phyloP scores from a whole-genome alignment of 37 sponge, comb jelly and placozoan genomes.

The Ephydatia muelleri region DNA sequence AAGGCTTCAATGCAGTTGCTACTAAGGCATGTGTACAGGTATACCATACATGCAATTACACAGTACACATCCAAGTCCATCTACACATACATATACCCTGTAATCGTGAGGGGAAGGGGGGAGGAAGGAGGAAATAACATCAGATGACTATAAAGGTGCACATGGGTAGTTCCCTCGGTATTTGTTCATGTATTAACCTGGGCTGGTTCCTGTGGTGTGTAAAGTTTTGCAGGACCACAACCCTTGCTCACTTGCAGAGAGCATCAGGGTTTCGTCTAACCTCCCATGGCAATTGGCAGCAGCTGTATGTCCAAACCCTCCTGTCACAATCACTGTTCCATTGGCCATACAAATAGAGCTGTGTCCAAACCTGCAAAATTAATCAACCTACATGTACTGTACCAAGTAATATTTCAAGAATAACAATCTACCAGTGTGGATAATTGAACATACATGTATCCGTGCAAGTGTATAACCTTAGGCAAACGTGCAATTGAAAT shows the following conservation, averaged over 20 bases:
- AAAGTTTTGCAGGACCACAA: neutral
- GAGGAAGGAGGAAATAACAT: no score
- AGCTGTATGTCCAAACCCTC: neutral
- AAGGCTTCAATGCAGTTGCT: no score
- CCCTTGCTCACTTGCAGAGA: neutral
- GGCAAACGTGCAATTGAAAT: no score
- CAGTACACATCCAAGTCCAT: neutral
- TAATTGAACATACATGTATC: no score
- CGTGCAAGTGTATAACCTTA: no score
- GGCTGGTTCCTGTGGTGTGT: neutral
- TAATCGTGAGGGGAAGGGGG: no score
- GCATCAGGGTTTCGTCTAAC: neutral
- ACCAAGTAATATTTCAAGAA: neutral
- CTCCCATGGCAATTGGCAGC: neutral
- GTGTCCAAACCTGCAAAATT: neutral
- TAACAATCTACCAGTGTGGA: neutral
- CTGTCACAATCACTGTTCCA: neutral
- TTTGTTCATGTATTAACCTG: neutral
- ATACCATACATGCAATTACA: neutral
- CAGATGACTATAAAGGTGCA: no score
- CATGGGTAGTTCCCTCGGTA: no score
- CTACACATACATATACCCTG: neutral
- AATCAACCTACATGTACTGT: neutral
- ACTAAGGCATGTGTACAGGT: no score
- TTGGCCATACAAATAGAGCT: neutral